Evolutionary conservation across 2,113 vertebrate species (phyloP).

Genomic region (Struthidea cinerea): DNA sequence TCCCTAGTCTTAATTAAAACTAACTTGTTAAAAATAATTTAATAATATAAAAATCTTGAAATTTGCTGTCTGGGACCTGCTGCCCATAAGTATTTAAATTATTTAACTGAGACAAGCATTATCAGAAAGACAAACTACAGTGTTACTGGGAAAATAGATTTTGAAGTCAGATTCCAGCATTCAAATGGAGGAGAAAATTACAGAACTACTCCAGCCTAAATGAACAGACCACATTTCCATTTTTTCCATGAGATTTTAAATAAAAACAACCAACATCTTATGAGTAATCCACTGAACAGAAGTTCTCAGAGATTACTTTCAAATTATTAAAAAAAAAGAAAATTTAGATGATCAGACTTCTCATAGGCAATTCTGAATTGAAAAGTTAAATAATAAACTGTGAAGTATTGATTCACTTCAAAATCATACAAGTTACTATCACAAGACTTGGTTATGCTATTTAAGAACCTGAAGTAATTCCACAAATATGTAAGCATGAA

Average conservation of each 20-base stretch:
- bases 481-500: not conserved
- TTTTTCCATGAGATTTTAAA: not conserved
- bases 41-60: not conserved
- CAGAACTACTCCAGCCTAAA: not conserved
- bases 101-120: not conserved
- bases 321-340: not conserved
- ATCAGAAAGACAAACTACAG: not conserved
- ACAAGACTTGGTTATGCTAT: not conserved
- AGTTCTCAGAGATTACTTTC: not conserved
- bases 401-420: not conserved
- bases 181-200: not conserved
- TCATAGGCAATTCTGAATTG: not conserved
- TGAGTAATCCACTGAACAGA: not conserved
- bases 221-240: not conserved
- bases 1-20: not conserved
- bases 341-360: not conserved
- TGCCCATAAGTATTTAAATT: not conserved
- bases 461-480: not conserved
- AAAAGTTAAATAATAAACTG: not conserved
- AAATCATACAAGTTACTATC: not conserved
- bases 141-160: not conserved
- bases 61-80: not conserved
- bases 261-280: not conserved
- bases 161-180: not conserved
- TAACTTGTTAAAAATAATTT: not conserved